These are phyloP conservation scores for Thermophis baileyi DNA, from an alignment of 2,113 vertebrate genomes.

Conservation along the genomic window DNA sequence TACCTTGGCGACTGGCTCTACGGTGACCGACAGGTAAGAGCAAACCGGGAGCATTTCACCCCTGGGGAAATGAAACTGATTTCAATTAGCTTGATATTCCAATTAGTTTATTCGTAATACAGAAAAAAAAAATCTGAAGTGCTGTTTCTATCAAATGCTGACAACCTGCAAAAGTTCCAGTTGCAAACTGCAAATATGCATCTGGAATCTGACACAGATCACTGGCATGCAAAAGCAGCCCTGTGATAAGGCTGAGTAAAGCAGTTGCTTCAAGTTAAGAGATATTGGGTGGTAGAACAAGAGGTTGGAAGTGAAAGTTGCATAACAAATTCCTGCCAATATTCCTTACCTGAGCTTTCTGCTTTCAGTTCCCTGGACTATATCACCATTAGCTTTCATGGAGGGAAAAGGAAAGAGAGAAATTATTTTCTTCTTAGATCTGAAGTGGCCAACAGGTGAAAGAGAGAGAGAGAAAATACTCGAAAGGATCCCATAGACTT, in stretches of 20 bases:
- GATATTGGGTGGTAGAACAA: background rate
- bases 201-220: background rate
- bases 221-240: background rate
- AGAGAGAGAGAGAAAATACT: background rate
- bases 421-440: background rate
- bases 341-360: background rate
- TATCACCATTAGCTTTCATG: background rate
- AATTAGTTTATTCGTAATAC: background rate
- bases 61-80: background rate
- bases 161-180: background rate
- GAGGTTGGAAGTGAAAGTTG: background rate
- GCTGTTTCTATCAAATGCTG: background rate
- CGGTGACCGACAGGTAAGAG: too few species aligned
- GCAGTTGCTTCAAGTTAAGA: background rate
- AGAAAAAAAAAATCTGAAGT: background rate
- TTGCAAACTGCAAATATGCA: background rate
- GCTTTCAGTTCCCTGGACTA: background rate
- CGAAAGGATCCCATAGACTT: background rate
- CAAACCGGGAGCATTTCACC: too few species aligned
- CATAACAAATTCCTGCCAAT: background rate
- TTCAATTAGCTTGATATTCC: background rate
- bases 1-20: too few species aligned
- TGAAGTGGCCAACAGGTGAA: background rate
- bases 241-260: background rate
- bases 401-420: background rate